These are phyloP conservation scores for Pheosia tremula DNA, from an alignment of 2,888 invertebrate genomes.

Conservation along the genomic window DNA sequence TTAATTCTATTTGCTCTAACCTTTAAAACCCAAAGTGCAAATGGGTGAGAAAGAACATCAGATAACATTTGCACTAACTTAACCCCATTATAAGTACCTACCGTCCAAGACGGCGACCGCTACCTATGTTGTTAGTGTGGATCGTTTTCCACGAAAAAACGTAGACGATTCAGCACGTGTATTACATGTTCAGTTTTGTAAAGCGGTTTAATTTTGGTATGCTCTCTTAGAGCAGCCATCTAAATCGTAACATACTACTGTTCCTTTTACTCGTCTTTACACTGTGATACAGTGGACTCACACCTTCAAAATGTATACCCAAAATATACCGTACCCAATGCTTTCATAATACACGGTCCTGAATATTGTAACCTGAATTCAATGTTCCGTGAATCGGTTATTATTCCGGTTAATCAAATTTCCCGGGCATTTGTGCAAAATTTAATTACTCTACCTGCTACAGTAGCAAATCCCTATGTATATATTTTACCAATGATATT, in stretches of 20 bases:
- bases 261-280: not conserved
- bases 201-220: not conserved
- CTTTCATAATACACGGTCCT: not conserved
- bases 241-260: not conserved
- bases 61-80: constrained; percentile 8
- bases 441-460: not conserved
- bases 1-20: constrained; percentile 17
- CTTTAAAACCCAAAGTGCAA: constrained; percentile 6
- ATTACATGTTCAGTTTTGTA: not conserved
- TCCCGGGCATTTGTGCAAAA: not conserved
- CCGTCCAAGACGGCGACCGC: not conserved
- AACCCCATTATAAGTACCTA: constrained; percentile 2
- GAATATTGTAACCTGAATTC: not conserved
- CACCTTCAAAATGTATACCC: not conserved
- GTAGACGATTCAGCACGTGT: no score
- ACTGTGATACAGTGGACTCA: not conserved
- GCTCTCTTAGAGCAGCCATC: not conserved
- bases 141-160: not conserved
- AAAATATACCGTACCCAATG: not conserved
- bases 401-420: not conserved
- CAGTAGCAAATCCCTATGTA: not conserved
- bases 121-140: not conserved
- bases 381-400: not conserved
- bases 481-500: not conserved
- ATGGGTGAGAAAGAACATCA: constrained; percentile 6